Conservation (phyloP, 2,797 vertebrate species). For the Rhincodon typus region DNA sequence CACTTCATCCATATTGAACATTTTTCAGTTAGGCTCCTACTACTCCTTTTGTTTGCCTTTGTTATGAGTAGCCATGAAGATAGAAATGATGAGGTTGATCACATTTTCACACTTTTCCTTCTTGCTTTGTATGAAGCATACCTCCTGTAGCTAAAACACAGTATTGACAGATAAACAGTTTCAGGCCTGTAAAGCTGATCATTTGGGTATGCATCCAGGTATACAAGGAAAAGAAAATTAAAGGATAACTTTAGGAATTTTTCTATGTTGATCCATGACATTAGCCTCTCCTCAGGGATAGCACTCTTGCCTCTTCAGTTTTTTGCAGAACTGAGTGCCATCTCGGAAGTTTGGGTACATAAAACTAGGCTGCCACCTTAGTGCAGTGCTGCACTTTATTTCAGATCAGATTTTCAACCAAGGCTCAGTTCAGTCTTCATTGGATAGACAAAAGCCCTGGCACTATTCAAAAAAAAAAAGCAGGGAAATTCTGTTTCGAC, state of each 20-base stretch:
- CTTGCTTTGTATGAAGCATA: background rate
- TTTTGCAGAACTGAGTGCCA: background rate
- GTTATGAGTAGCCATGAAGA: background rate
- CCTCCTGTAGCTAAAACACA: background rate
- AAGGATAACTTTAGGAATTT: background rate
- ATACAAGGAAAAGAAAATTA: background rate
- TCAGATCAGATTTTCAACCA: background rate
- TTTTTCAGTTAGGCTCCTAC: background rate
- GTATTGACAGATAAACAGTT: background rate
- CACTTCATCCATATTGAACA: background rate
- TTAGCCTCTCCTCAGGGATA: background rate
- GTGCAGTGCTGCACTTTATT: background rate
- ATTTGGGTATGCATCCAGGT: background rate
- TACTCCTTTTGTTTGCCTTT: background rate
- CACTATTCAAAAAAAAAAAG: background rate
- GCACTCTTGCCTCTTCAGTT: background rate
- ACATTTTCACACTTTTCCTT: background rate
- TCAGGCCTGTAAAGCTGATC: background rate
- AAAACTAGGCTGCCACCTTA: background rate
- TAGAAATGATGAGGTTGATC: background rate
- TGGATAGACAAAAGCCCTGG: background rate
- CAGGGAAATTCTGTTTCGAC: background rate
- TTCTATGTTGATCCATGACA: background rate
- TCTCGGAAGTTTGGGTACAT: background rate
- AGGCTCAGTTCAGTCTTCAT: background rate